Conservation (phyloP, 1,140 invertebrate genomes). For the Drosophila truncata region DNA sequence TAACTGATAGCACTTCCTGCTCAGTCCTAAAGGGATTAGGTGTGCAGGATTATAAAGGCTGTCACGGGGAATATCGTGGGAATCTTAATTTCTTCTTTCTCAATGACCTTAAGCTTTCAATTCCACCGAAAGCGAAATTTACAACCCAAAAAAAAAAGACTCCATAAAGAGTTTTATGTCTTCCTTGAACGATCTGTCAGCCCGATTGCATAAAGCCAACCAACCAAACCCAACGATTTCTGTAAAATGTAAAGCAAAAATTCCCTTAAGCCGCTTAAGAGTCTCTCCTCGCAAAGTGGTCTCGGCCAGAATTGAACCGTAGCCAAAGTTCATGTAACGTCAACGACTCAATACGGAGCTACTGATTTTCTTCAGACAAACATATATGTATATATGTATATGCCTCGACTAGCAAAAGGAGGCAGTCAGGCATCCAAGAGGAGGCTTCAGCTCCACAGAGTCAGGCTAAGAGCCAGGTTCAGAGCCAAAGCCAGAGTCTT, state of each 20-base stretch:
- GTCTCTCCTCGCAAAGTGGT: background rate
- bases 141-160: background rate
- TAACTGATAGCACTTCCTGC: slow-evolving; percentile 66
- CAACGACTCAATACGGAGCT: slow-evolving; percentile 61
- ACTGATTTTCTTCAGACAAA: slow-evolving; percentile 63
- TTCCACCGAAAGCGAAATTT: slow-evolving; percentile 22
- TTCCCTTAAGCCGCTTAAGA: slow-evolving; percentile 61
- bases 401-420: slow-evolving; percentile 12
- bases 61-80: slow-evolving; percentile 34
- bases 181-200: slow-evolving; percentile 40
- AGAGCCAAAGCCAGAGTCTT: slow-evolving; percentile 29
- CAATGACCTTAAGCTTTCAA: background rate
- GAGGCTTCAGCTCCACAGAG: slow-evolving; percentile 8
- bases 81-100: slow-evolving; percentile 2
- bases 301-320: slow-evolving; percentile 40
- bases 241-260: slow-evolving; percentile 46
- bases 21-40: slow-evolving; percentile 45
- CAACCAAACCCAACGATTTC: slow-evolving; percentile 9
- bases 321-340: slow-evolving; percentile 55
- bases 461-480: slow-evolving; percentile 3
- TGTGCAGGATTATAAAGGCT: slow-evolving; percentile 27
- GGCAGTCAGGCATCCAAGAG: background rate
- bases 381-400: slow-evolving; percentile 3
- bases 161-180: slow-evolving; percentile 17
- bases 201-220: slow-evolving; percentile 24